Base-by-base conservation (phyloP, 2,113 vertebrate species). In the Anhinga rufa region DNA sequence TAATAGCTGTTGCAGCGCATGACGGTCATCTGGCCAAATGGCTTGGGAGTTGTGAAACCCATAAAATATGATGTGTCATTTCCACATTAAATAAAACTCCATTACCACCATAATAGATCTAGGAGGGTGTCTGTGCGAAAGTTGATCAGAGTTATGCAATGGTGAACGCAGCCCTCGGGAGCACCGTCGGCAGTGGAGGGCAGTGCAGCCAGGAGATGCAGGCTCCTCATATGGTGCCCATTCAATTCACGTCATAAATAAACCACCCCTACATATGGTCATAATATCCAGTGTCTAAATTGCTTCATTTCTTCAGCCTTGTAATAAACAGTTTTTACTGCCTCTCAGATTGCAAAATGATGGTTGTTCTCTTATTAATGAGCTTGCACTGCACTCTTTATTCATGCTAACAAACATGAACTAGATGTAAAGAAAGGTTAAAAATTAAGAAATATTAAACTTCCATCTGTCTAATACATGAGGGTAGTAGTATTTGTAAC, bases 151-250 rank as follows among this genome's bases (percentile, higher is more conserved):
- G 32, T 32, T 38, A 17, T 0, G 19, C 44, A 51, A 8, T 40
- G 17, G 68, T 76, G n/a, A 62, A 29, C 1, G 0, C 38, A 68
- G 74, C n/a, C 38, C 22, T 60, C 1, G 1, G 75, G 61, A 72
- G 29, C 25, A n/a, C 22, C 3, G 0, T 18, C 0, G 0, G 51
- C 57, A 87, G 60, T 10, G 5, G 18, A 40, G 24, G 28, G 9
- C 31, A 14, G 20, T 21, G 46, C 42, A 66, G 25, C 12, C 4
- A 1, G 51, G 61, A 60, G 7, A 40, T 79, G 17, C 19, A 22
- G 61, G n/a, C 52, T 81, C 11, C 18, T 71, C 55, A 5, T 28
- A 9, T 0, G 2, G 17, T 72, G 26, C 44, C 38, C 15, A 2
- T 51, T 74, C 34, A 34, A 12, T 77, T 28, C 22, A 29, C 5